phyloP scores from a whole-genome alignment of 2,113 vertebrate genomes.

The Ceratotherium simum region DNA sequence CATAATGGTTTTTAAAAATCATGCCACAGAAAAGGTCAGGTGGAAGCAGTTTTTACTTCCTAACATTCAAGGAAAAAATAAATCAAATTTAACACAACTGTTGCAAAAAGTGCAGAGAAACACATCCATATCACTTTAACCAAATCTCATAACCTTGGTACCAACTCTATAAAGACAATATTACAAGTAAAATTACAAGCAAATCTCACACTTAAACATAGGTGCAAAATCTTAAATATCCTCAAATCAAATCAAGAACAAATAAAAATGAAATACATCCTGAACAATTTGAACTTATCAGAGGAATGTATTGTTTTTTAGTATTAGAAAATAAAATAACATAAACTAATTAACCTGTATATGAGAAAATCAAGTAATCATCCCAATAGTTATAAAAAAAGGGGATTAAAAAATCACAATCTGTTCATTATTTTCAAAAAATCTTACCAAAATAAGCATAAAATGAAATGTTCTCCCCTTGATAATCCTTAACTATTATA shows the following conservation, averaged over 20 bases:
- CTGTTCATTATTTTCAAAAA: background rate
- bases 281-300: background rate
- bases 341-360: background rate
- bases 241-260: background rate
- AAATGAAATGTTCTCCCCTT: background rate
- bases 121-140: background rate
- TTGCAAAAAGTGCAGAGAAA: background rate
- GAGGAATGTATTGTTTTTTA: background rate
- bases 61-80: background rate
- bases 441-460: background rate
- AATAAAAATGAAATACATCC: background rate
- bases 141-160: background rate
- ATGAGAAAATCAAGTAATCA: background rate
- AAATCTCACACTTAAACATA: background rate
- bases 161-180: background rate
- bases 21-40: background rate
- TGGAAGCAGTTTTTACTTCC: background rate
- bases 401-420: background rate
- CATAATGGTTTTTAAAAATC: background rate
- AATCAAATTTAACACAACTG: background rate
- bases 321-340: background rate
- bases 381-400: background rate
- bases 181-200: background rate
- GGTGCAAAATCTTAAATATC: background rate
- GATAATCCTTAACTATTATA: background rate